Evolutionary conservation across 2,888 invertebrate species (phyloP), one percentile per base, ranked within the genome.

Genomic region (Agrochola circellaris): DNA sequence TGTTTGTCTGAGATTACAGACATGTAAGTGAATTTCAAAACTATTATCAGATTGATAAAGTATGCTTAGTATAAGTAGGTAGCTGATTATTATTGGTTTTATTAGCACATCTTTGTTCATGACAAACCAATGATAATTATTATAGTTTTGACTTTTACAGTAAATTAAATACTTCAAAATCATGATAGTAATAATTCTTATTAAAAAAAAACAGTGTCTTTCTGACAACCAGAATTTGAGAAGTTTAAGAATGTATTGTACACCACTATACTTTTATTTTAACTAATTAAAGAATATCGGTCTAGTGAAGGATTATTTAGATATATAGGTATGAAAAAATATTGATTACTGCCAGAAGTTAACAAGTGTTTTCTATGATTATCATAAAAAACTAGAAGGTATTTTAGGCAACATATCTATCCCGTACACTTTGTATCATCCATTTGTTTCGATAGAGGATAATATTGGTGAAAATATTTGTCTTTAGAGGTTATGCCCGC

Each of bases 401-500:
- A 66, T 17, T n/a, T 23, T 0, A 34, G 5, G 4, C 20, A 26
- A 30, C 0, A 17, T 56, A 42, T 58, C 11, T 48, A 15, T 34
- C 51, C 6, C 5, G 11, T 64, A 61, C 1, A 38, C n/a, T 20
- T 61, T 30, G 0, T 38, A 60, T 0, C 11, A 15, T 23, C 15
- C 2, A 70, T 20, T 74, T 9, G 54, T 61, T 38, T n/a, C n/a
- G 20, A 23, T 45, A 71, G 45, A 76, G 66, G 56, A 62, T 26
- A 73, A 68, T 67, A 17, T 34, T 17, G 1, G 11, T 30, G 61
- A 69, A 75, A 70, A 69, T 79, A 58, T 72, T 72, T 54, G 56
- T 65, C 48, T 0, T 60, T 30, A 48, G 86, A 89, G 92, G 92
- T 93, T 93, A 91, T 85, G 82, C 69, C 83, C 66, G 80, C 84